Evolutionary conservation across 2,797 vertebrate species (phyloP), one percentile per base, ranked within the genome.

Genomic region (Peromyscus attwateri): DNA sequence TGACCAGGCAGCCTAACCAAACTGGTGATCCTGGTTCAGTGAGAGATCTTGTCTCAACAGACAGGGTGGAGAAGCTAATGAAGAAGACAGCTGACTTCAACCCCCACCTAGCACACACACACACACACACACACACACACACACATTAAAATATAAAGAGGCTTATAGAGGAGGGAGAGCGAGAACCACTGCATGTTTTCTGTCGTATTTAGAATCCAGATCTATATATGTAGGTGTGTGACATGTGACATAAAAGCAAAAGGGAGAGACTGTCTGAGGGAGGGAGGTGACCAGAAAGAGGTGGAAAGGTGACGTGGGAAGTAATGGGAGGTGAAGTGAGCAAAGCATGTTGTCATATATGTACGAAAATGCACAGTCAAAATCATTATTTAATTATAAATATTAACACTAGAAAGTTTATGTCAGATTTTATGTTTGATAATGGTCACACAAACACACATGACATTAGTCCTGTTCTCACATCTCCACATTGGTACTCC

Each of bases 391-490:
- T 49, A 66, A 79, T 21, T 77, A 3, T 10, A 31, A 14, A 46
- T 14, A 46, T 49, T 52, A 66, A 49, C 75, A 90, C 12, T 62
- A 27, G 57, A 64, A 77, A n/a, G 25, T 43, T 1, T 27, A 11
- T 49, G 2, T 52, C 12, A 13, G 55, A 60, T 34, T 71, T 37
- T 7, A 13, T 17, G 6, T 1, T n/a, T 3, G 5, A 5, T 13
- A 27, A 31, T 11, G 17, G 29, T 71, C n/a, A 89, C 43, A n/a
- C 10, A 49, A 29, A 6, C 60, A 75, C 29, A 25, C 13, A 3
- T 9, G 10, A 13, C 40, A 17, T 40, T 37, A 6, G 14, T 55
- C 14, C 1, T 7, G 16, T 34, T 6, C 57, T 1, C 2, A 0
- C 0, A 0, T 37, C 66, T 75, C 14, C 62, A 79, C 0, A 0